phyloP scores from a whole-genome alignment of 2,888 invertebrate genomes.

The Halictus quadricinctus region DNA sequence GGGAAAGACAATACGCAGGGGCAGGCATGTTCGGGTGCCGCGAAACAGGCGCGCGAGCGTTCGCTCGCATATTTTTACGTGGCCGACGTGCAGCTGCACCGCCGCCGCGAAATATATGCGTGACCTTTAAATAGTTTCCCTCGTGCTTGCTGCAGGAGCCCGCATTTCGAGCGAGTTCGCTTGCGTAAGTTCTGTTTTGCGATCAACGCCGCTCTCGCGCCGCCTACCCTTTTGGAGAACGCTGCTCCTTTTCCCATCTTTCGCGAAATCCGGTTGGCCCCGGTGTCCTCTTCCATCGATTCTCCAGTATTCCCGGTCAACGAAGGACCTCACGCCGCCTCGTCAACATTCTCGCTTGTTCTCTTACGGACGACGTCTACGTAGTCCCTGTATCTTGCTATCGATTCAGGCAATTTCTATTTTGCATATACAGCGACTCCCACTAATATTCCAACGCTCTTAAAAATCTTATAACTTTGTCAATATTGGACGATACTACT shows the following conservation, averaged over 20 bases:
- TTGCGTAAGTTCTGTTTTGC: constrained; percentile 61
- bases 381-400: too few relatives aligned
- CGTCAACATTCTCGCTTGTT: background rate
- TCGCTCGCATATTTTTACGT: constrained; percentile 59
- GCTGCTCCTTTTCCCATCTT: constrained; percentile 13
- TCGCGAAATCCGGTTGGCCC: background rate
- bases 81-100: constrained; percentile 57
- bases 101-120: constrained; percentile 59
- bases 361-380: background rate
- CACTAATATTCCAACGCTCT: too few relatives aligned
- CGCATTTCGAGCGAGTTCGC: constrained; percentile 62
- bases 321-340: background rate
- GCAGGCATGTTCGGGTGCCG: constrained; percentile 37
- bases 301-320: background rate
- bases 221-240: constrained; percentile 7
- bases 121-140: constrained; percentile 64
- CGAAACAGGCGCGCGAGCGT: constrained; percentile 55
- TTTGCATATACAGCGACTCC: too few relatives aligned
- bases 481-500: too few relatives aligned
- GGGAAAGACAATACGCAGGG: constrained; percentile 24
- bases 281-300: background rate
- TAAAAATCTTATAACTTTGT: too few relatives aligned
- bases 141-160: constrained; percentile 54
- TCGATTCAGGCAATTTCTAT: too few relatives aligned
- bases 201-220: constrained; percentile 37